These are phyloP conservation scores for Tetragonisca angustula DNA, from an alignment of 2,888 invertebrate species.

Conservation along the genomic window DNA sequence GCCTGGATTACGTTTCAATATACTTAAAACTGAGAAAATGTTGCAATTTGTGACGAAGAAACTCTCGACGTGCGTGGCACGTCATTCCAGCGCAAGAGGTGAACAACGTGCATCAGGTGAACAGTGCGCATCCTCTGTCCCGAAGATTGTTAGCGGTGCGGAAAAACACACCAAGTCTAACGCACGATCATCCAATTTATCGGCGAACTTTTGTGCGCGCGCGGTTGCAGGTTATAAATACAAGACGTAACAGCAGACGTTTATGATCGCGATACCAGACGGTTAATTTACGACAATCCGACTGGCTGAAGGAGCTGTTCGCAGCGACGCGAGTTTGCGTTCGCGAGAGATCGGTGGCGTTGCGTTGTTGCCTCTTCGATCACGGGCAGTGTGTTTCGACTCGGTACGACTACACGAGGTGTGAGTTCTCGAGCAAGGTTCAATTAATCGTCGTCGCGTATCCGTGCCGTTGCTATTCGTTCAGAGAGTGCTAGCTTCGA, in stretches of 20 bases:
- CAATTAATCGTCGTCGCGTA: neutral
- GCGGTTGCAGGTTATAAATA: slow-evolving; percentile 65
- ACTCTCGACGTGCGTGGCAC: too few relatives aligned
- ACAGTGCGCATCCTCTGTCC: neutral
- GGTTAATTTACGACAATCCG: slow-evolving; percentile 61
- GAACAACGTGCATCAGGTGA: too few relatives aligned
- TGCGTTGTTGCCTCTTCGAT: slow-evolving; percentile 15
- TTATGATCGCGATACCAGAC: slow-evolving; percentile 62
- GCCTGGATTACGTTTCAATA: too few relatives aligned
- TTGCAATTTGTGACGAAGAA: too few relatives aligned
- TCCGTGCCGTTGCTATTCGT: too few relatives aligned
- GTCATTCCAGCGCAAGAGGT: too few relatives aligned
- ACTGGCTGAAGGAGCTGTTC: slow-evolving; percentile 15
- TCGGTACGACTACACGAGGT: too few relatives aligned
- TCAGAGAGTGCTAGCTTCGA: neutral
- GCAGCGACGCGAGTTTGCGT: slow-evolving; percentile 20
- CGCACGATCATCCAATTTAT: slow-evolving; percentile 67
- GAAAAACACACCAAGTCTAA: slow-evolving; percentile 32
- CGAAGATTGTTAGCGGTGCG: slow-evolving; percentile 39
- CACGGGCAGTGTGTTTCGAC: neutral
- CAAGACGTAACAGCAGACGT: slow-evolving; percentile 63
- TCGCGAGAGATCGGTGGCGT: neutral
- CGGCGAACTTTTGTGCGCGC: slow-evolving; percentile 64
- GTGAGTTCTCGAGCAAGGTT: neutral
- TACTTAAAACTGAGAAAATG: too few relatives aligned